Evolutionary conservation across 2,797 vertebrate genomes (phyloP), one percentile per base, ranked within the genome.

Genomic region (Myiotriccus ornatus): DNA sequence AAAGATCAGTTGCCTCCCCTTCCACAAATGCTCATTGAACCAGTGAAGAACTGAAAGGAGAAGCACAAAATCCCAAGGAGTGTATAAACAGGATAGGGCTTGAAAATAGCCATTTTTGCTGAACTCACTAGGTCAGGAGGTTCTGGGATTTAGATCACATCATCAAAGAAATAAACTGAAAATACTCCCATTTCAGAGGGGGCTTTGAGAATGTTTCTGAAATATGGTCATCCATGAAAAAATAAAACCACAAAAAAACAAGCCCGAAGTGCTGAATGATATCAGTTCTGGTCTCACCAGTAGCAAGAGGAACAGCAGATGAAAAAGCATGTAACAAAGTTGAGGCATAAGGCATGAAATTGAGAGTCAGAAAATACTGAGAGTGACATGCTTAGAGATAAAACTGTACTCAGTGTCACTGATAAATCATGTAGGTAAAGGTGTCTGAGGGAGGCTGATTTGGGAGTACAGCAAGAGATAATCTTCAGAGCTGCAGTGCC

Each of bases 71-170:
- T 71, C 41, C 17, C 32, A 17, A 21, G 22, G 4, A 53, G 15
- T 0, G 0, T 30, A 21, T n/a, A 43, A 64, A 78, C 8, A 68
- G 52, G 28, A 34, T 1, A 49, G 39, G 27, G 21, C 8, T 37
- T 37, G n/a, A 55, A 92, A 90, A 88, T 0, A 49, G 20, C 7
- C 3, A 3, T 70, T 88, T 75, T 44, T 73, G 11, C 15, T 73
- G 27, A 39, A 44, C 14, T 76, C 6, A 4, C 11, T 55, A 32
- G 17, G 22, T 73, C 39, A 76, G 25, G 25, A 82, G 24, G 47
- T 57, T 78, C 74, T 73, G 43, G 46, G 43, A 68, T 81, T 90
- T 65, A 55, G 21, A 57, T 30, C 39, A 27, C 6, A 4, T 68
- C 46, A 60, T 32, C 49, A 73, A 50, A 5, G 1, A 44, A 82